phyloP scores from a whole-genome alignment of 92 coral and sea anemone species.

The Epizoanthus illoricatus region DNA sequence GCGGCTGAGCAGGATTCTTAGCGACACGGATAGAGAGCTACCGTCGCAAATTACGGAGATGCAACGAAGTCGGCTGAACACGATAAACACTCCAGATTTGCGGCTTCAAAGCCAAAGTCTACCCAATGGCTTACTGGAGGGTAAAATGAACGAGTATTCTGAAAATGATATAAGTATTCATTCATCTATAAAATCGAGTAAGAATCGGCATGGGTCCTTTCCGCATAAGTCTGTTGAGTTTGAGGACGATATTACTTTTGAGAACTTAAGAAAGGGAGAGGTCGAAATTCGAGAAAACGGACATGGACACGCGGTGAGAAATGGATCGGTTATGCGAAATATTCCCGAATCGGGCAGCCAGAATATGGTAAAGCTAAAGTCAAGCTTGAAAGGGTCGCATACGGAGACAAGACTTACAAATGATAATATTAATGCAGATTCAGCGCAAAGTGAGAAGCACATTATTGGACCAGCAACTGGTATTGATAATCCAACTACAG shows the following conservation, averaged over 20 bases:
- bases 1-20: slow-evolving; percentile 64
- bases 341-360: not conserved
- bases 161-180: not conserved
- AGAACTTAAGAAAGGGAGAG: not conserved
- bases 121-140: slow-evolving; percentile 2
- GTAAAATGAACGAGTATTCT: not conserved
- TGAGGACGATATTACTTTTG: slow-evolving; percentile 18
- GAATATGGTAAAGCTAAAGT: not conserved
- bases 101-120: slow-evolving; percentile 17
- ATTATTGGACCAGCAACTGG: not conserved
- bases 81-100: slow-evolving; percentile 44
- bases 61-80: slow-evolving; percentile 59
- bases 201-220: not conserved
- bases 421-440: not conserved
- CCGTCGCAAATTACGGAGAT: slow-evolving; percentile 54
- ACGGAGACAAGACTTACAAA: not conserved
- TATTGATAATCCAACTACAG: not conserved
- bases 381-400: not conserved
- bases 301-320: not conserved
- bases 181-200: not conserved
- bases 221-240: slow-evolving; percentile 19
- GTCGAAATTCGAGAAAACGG: not conserved
- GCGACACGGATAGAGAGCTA: slow-evolving; percentile 67
- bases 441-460: not conserved
- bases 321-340: not conserved